Evolutionary conservation across 2,888 invertebrate species (phyloP), one percentile per base, ranked within the genome.

Genomic region (Euplagia quadripunctaria): DNA sequence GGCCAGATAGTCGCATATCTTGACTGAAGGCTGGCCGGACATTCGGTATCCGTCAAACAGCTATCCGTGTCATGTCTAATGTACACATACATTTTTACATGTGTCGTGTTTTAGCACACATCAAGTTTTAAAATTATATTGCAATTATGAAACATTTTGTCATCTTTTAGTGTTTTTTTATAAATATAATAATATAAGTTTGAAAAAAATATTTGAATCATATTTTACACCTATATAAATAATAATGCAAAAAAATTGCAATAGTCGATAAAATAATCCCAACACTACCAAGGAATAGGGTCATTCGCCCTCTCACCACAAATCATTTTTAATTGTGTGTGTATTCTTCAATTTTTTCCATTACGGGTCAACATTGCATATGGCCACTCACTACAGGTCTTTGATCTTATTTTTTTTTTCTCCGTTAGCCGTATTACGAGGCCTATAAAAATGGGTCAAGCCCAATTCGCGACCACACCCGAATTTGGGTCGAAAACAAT

Each of bases 281-380:
- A 90, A 68, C 94, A 89, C 94, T 94, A 92, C 52, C 43, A 79
- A 88, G 87, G 88, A 93, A 91, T 91, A 93, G 89, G 94, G 94
- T 93, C 94, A 93, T 93, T 94, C 92, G 91, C 95, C 95, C 91
- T 91, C 93, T 79, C 84, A 85, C 89, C 88, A 92, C 94, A 94
- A 94, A 93, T 94, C 94, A 94, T 94, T 95, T 95, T 95, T 95
- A 95, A 95, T 95, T 95, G 87, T 94, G 91, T 93, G 90, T 87
- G 89, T 91, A 91, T 91, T 90, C 91, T 92, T 91, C 93, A 94
- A 94, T 95, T 92, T 91, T 55, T 93, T 89, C 90, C 92, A 94
- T 93, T 90, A 90, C 81, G 80, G 55, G 85, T 89, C 90, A 89
- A 90, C 91, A 87, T 86, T 85, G 85, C 87, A 88, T 87, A 87